Percentiles rank a stretch among this genome's conserved stretches.
These are phyloP conservation scores for Calypte anna DNA, from an alignment of 2,113 vertebrate genomes.

Conservation along the genomic window DNA sequence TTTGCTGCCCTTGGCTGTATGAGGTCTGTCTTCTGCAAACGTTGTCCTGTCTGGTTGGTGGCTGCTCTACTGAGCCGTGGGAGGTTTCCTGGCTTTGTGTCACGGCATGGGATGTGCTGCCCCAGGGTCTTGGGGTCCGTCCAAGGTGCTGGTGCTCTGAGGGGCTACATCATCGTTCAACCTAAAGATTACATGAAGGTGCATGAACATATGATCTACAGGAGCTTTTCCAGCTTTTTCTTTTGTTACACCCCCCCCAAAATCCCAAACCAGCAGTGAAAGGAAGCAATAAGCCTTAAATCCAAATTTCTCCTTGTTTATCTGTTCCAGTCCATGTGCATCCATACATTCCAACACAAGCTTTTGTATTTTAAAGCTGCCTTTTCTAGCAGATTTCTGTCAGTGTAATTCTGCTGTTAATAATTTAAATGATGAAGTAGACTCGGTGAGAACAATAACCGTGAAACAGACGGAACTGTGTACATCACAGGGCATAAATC, in stretches of 20 bases:
- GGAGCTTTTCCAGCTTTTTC: not conserved
- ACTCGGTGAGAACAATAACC: not conserved
- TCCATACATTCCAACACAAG: not conserved
- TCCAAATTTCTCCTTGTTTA: not conserved
- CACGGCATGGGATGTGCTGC: rapidly evolving
- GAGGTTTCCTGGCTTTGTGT: rapidly evolving
- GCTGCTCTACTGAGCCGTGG: rapidly evolving
- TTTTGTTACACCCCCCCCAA: not conserved
- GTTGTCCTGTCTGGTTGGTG: rapidly evolving
- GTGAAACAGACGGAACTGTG: conserved; percentile 28
- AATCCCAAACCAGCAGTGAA: not conserved
- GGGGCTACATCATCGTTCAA: rapidly evolving
- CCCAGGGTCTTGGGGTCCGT: rapidly evolving
- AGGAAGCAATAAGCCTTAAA: not conserved
- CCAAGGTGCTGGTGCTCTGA: not conserved
- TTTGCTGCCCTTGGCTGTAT: rapidly evolving
- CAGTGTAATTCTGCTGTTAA: conserved; percentile 64
- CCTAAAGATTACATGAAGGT: not conserved
- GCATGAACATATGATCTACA: not conserved
- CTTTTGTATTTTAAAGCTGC: not conserved
- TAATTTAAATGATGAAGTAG: conserved; percentile 64
- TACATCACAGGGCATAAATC: conserved; percentile 14
- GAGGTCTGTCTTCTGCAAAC: not conserved
- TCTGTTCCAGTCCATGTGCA: not conserved
- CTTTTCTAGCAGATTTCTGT: not conserved